Evolutionary conservation across 2,113 vertebrate species (phyloP), one percentile per base, ranked within the genome.

Genomic region (Elgaria multicarinata): DNA sequence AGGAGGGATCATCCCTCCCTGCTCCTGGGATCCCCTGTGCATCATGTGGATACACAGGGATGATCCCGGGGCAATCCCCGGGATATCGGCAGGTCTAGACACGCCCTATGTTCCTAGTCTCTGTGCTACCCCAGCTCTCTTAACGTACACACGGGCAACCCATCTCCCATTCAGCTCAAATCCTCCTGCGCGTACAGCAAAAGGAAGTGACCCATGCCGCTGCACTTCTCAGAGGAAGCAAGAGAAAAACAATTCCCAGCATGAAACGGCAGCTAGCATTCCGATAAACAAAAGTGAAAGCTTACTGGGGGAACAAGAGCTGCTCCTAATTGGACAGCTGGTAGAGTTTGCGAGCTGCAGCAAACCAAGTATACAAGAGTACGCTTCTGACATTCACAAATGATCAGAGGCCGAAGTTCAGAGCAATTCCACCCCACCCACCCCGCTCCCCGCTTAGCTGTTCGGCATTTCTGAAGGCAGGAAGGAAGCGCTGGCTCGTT

Each of bases 391-490:
- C 53, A 55, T 80, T 80, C 33, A 20, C 18, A 58, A 39, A 58
- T n/a, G 50, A 26, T 75, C 36, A 75, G n/a, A 75, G 72, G 6
- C 36, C 18, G 16, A 20, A 80, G 50, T 80, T 53, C 78, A 80
- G 16, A 55, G 33, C n/a, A 9, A 3, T 7, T 55, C 14, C 18
- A 55, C n/a, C n/a, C n/a, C n/a, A n/a, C n/a, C n/a, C n/a, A n/a
- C n/a, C n/a, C n/a, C n/a, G n/a, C n/a, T n/a, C 3, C 0, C 22
- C 7, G 0, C 1, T 10, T 16, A 20, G 6, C 33, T 36, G 33
- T 55, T 58, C n/a, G 33, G 53, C 78, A 55, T 3, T 53, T 36
- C 1, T 58, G 18, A 80, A 58, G 78, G 28, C 33, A 80, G 5
- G 3, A 55, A 53, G 71, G n/a, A 36, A 75, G 72, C 3, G 5